A percentile compares a stretch with the other conserved stretches of the same genome.
Evolutionary conservation across 2,113 vertebrate species (phyloP).

Genomic region (Crotalus helleri): DNA sequence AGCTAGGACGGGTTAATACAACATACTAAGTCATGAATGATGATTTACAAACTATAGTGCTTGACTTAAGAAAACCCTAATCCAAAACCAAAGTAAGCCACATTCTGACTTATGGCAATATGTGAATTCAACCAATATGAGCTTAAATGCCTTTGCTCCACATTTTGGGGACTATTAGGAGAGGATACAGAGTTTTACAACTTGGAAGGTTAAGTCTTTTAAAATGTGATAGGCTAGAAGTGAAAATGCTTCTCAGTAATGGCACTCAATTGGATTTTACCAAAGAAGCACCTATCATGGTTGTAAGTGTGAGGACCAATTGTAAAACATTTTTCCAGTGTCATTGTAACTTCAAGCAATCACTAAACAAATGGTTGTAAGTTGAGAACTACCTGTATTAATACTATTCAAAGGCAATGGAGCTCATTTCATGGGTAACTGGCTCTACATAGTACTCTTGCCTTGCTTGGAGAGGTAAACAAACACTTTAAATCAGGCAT

Average conservation of each 20-base stretch:
- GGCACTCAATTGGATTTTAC: no score
- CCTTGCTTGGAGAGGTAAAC: neutral
- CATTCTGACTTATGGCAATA: neutral
- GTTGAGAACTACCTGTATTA: neutral
- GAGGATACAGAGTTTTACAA: neutral
- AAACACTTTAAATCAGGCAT: no score
- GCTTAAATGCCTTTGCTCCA: neutral
- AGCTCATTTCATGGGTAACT: neutral
- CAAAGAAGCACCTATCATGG: neutral
- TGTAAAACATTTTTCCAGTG: neutral
- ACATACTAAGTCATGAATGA: neutral
- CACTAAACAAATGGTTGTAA: neutral
- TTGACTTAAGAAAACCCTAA: neutral
- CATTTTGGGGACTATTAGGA: neutral
- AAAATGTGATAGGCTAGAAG: neutral
- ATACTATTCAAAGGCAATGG: neutral
- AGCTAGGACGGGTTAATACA: neutral
- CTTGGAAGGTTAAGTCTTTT: neutral
- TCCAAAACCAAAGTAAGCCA: neutral
- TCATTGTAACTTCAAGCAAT: neutral
- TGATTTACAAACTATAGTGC: neutral
- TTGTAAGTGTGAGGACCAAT: neutral
- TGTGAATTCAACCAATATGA: neutral
- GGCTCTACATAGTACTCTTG: neutral
- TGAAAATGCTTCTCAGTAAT: neutral